phyloP scores from a whole-genome alignment of 1,140 invertebrate genomes.

The Drosophila mauritiana region DNA sequence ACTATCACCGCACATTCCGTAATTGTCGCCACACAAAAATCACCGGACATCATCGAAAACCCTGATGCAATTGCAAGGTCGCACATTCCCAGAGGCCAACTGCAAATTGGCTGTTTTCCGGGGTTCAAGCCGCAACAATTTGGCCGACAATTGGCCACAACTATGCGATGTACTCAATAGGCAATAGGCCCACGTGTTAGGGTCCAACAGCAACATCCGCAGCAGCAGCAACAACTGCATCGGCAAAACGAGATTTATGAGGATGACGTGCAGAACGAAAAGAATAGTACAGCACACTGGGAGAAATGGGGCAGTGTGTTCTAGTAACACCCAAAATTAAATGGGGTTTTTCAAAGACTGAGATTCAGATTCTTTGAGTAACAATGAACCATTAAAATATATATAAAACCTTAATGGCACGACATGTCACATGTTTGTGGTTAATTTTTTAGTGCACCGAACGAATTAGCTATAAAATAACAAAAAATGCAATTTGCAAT shows the following conservation, averaged over 20 bases:
- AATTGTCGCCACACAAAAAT: slow-evolving; percentile 12
- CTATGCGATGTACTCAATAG: slow-evolving; percentile 44
- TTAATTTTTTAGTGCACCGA: background rate
- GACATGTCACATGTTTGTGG: no score
- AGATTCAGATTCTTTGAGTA: background rate
- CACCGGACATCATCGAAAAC: slow-evolving; percentile 10
- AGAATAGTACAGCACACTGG: slow-evolving; percentile 7
- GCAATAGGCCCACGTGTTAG: slow-evolving; percentile 47
- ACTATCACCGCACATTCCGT: slow-evolving; percentile 14
- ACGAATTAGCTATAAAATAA: slow-evolving; percentile 25
- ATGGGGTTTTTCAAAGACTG: background rate
- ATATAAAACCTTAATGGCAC: background rate
- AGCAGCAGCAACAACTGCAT: background rate
- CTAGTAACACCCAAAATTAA: background rate
- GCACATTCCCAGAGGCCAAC: slow-evolving; percentile 56
- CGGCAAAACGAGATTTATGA: slow-evolving; percentile 61
- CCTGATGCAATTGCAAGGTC: slow-evolving; percentile 60
- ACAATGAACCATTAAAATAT: background rate
- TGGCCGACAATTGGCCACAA: slow-evolving; percentile 65
- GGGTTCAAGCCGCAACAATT: slow-evolving; percentile 67
- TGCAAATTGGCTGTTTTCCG: slow-evolving; percentile 42
- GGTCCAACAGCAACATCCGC: slow-evolving; percentile 15
- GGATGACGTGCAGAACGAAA: slow-evolving; percentile 51
- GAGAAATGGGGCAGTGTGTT: background rate
- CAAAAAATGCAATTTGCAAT: slow-evolving; percentile 75